Evolutionary conservation across 2,797 vertebrate genomes (phyloP).

Genomic region (Lithobates pipiens): DNA sequence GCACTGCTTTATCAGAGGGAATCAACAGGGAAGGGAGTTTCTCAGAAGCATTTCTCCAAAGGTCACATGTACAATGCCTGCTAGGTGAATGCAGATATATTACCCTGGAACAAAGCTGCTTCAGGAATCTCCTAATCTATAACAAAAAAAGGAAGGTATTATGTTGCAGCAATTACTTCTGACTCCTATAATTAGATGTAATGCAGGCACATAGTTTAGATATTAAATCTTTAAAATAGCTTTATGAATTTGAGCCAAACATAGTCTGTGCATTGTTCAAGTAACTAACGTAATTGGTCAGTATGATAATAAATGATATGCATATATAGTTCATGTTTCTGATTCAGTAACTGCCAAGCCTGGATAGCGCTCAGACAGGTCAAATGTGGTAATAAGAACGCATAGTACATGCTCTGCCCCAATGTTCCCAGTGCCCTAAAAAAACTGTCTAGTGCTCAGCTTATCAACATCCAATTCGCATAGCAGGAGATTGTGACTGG

Average conservation of each 20-base stretch:
- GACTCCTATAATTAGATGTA: constrained; percentile 40
- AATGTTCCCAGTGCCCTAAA: neutral
- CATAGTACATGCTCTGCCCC: neutral
- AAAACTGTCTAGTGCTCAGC: too few species aligned
- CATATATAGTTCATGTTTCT: neutral
- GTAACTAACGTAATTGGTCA: neutral
- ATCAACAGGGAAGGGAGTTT: constrained; percentile 32
- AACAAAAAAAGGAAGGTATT: constrained; percentile 51
- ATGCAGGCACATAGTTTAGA: constrained; percentile 36
- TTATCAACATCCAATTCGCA: too few species aligned
- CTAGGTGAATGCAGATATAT: constrained; percentile 58
- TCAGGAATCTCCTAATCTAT: constrained; percentile 50
- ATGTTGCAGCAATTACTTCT: constrained; percentile 53
- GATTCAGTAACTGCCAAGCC: neutral
- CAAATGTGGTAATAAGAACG: neutral
- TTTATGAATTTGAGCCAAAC: neutral
- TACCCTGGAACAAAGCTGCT: constrained; percentile 51
- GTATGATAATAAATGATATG: constrained; percentile 12
- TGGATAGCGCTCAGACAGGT: neutral
- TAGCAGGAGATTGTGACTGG: too few species aligned
- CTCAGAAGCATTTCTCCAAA: constrained; percentile 34
- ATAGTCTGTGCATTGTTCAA: neutral
- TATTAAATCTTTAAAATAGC: constrained; percentile 29
- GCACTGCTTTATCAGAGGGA: constrained; percentile 27
- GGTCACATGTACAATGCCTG: constrained; percentile 53